Conservation (phyloP, 2,888 invertebrate species). For the Rhaphigaster nebulosa region DNA sequence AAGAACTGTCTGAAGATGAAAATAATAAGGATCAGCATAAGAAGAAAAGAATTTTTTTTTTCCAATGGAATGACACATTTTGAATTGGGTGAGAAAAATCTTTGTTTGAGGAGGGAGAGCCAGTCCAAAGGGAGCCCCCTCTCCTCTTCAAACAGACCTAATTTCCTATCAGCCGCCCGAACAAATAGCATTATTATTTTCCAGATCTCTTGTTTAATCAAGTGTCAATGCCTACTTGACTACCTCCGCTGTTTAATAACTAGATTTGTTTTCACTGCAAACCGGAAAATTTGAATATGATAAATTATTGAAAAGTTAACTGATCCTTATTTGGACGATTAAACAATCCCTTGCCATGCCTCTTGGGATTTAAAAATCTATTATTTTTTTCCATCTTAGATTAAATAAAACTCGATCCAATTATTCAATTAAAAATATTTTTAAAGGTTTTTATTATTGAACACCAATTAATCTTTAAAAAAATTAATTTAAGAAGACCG, state of each 20-base stretch:
- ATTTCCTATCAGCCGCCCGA: slow-evolving; percentile 6
- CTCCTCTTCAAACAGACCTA: slow-evolving; percentile 1
- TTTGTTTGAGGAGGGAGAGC: background rate
- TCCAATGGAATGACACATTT: background rate
- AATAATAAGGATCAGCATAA: background rate
- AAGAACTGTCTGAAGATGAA: background rate
- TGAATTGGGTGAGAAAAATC: slow-evolving; percentile 1
- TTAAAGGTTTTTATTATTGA: too few relatives aligned
- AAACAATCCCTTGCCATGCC: background rate
- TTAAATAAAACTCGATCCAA: background rate
- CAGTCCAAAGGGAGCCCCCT: background rate
- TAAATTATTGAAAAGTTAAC: background rate
- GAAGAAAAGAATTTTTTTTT: background rate
- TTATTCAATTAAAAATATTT: too few relatives aligned
- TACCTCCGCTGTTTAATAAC: background rate
- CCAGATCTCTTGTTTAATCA: slow-evolving; percentile 9
- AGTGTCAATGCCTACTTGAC: slow-evolving; percentile 17
- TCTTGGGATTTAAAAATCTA: background rate
- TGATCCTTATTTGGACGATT: background rate
- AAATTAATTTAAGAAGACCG: too few relatives aligned
- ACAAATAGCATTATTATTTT: slow-evolving; percentile 10
- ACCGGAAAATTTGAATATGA: background rate
- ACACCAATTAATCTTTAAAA: too few relatives aligned
- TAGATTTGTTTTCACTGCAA: background rate
- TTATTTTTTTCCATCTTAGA: background rate